Base-by-base conservation (phyloP, 1,140 invertebrate genomes). In the Araneus ventricosus region DNA sequence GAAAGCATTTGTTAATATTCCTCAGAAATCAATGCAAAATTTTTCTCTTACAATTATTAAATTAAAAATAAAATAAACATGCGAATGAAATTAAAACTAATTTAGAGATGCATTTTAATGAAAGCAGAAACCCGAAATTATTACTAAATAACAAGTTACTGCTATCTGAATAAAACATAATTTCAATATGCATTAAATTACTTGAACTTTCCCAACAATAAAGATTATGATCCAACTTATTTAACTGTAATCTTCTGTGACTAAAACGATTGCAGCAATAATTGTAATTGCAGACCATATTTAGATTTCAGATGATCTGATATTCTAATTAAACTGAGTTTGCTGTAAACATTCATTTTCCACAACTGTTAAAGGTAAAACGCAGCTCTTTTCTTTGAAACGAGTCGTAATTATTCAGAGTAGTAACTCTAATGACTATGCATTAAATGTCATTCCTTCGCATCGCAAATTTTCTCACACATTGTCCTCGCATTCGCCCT, bases 391-490 rank as follows among this genome's bases (percentile, higher is more conserved):
- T 82, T 61, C 85, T 87, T 87, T 63, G 45, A 63, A 24, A 17
- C 14, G 34, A 24, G 34, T 27, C 39, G 45, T 61, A 87, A 87
- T 87, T 87, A 87, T 87, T 87, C 85, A 17, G 14, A 87, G 52
- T 27, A 61, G 52, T 30, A 45, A 87, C 85, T 41, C 30, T 87
- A 87, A 87, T 87, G 57, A 87, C 85, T 39, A 61, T 39, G 57
- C 57, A 87, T 87, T 87, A 61, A 87, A 87, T 87, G 85, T 87
- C 85, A 61, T 61, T 37, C 85, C 22, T 41, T n/a, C 17, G 20
- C 27, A 6, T 61, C 59, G 57, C 34, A 37, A 61, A 34, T 63
- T 59, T 61, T 59, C 27, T 59, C 70, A 30, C 52, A 45, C 57
- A 37, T 87, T 87, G 85, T 87, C 59, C 30, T 45, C 22, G 14